phyloP scores from a whole-genome alignment of 1,140 invertebrate genomes.

The Brachionus sp. region DNA sequence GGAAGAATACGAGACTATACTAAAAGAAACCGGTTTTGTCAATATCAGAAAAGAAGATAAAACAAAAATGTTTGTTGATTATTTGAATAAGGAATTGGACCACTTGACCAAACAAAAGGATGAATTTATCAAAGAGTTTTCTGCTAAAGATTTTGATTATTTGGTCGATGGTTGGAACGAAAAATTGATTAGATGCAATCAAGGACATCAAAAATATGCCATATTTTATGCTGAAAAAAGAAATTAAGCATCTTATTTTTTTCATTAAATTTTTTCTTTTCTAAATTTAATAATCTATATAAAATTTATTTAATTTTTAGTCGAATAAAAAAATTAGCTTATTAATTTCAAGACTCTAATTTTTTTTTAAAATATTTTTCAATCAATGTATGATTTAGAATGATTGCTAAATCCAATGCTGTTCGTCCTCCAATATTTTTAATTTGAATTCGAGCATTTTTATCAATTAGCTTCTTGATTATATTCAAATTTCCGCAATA shows the following conservation, averaged over 20 bases:
- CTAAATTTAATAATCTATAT: neutral
- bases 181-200: conserved; percentile 60
- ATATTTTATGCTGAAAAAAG: conserved; percentile 54
- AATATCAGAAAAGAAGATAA: conserved; percentile 55
- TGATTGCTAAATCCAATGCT: neutral
- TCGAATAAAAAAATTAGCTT: neutral
- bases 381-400: neutral
- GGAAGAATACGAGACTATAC: conserved; percentile 58
- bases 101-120: conserved; percentile 54
- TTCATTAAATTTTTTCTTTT: neutral
- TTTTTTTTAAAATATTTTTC: neutral
- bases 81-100: conserved; percentile 59
- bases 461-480: neutral
- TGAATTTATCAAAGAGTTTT: conserved; percentile 59
- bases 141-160: conserved; percentile 59
- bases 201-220: conserved; percentile 63
- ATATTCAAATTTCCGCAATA: neutral
- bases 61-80: conserved; percentile 61
- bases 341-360: neutral
- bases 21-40: conserved; percentile 59
- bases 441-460: neutral
- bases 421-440: neutral
- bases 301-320: neutral
- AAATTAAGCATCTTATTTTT: neutral
- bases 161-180: conserved; percentile 63